Percentiles rank a stretch among this genome's conserved stretches.
These are phyloP conservation scores for Neosalanx taihuensis DNA, from an alignment of 2,797 vertebrate genomes.

Conservation along the genomic window DNA sequence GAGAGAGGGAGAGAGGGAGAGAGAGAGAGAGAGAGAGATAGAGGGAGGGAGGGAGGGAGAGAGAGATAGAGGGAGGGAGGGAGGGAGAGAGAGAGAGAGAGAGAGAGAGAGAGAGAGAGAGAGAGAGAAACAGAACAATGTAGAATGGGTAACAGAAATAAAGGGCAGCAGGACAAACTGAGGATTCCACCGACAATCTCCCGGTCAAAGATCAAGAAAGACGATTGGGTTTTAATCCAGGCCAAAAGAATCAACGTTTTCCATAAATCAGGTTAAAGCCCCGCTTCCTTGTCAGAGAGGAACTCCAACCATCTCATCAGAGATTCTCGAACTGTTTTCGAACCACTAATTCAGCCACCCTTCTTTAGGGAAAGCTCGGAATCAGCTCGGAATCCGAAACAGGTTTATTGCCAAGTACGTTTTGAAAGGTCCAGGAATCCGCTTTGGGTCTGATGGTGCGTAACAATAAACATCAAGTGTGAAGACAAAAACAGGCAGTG, in stretches of 20 bases:
- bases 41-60: background rate
- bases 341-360: too few relatives aligned
- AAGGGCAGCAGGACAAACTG: background rate
- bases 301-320: too few relatives aligned
- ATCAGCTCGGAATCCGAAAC: too few relatives aligned
- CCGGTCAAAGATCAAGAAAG: background rate
- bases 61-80: background rate
- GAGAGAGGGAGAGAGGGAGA: background rate
- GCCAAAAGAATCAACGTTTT: background rate
- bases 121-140: too few relatives aligned
- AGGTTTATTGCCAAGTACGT: too few relatives aligned
- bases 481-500: too few relatives aligned
- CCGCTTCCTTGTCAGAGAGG: background rate
- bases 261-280: background rate
- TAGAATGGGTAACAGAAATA: background rate
- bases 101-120: background rate
- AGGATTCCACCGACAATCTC: background rate
- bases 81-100: background rate
- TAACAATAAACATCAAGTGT: too few relatives aligned
- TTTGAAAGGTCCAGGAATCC: too few relatives aligned
- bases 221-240: background rate
- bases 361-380: too few relatives aligned
- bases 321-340: too few relatives aligned
- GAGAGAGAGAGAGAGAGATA: background rate
- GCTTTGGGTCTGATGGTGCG: too few relatives aligned